These are phyloP conservation scores for Microtus oregoni DNA, from an alignment of 2,113 vertebrate genomes.

Conservation along the genomic window DNA sequence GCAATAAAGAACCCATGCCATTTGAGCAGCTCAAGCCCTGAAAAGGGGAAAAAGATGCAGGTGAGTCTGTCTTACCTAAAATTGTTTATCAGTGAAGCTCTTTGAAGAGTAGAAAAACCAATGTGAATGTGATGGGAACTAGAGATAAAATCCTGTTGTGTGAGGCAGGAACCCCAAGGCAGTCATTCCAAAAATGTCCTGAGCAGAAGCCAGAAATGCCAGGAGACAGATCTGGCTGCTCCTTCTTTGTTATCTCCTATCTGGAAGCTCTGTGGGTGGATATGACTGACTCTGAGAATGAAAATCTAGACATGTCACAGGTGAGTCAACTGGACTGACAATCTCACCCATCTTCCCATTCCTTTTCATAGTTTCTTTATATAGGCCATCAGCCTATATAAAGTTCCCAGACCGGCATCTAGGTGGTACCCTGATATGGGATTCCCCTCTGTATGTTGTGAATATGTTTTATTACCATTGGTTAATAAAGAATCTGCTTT, in stretches of 20 bases:
- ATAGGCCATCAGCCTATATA: not conserved
- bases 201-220: not conserved
- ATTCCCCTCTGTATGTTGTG: no score
- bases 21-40: not conserved
- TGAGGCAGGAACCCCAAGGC: not conserved
- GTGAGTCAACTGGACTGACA: not conserved
- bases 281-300: not conserved
- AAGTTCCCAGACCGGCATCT: not conserved
- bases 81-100: not conserved
- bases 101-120: not conserved
- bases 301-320: not conserved
- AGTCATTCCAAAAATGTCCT: not conserved
- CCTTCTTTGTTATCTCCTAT: not conserved
- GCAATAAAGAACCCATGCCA: accelerated
- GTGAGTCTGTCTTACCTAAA: accelerated
- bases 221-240: not conserved
- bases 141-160: not conserved
- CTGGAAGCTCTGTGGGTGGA: not conserved
- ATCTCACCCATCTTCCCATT: not conserved
- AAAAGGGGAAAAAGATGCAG: not conserved
- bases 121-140: not conserved
- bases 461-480: no score
- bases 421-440: no score
- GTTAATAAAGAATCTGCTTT: no score
- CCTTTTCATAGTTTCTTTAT: not conserved